These are phyloP conservation scores for Seira musarum DNA, from an alignment of 2,888 invertebrate genomes.

Conservation along the genomic window DNA sequence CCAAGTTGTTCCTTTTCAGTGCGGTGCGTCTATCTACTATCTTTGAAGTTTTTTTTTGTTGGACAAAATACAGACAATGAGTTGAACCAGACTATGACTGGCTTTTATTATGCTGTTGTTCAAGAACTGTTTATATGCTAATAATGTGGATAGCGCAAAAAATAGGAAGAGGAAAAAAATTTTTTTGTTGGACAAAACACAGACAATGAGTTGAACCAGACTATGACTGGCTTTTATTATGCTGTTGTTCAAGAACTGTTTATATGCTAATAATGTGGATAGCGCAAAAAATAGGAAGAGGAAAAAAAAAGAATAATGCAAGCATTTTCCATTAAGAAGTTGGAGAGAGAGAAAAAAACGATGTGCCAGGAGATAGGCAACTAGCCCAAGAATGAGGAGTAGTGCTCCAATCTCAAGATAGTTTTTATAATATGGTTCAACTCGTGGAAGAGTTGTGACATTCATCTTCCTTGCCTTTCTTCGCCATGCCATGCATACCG, in stretches of 20 bases:
- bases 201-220: too few species aligned
- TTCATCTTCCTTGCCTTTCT: slow-evolving; percentile 44
- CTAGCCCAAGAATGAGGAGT: background rate
- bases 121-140: slow-evolving; percentile 48
- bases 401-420: background rate
- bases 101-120: slow-evolving; percentile 24
- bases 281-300: slow-evolving; percentile 18
- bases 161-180: slow-evolving; percentile 10
- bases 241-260: slow-evolving; percentile 34
- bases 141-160: slow-evolving; percentile 48
- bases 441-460: slow-evolving; percentile 31
- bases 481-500: slow-evolving; percentile 28
- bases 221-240: too few species aligned
- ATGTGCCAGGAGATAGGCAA: slow-evolving; percentile 32
- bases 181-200: slow-evolving; percentile 12
- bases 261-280: slow-evolving; percentile 49
- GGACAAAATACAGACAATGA: slow-evolving; percentile 17
- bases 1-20: background rate
- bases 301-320: slow-evolving; percentile 17
- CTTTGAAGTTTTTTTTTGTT: too few species aligned
- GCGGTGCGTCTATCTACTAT: too few species aligned
- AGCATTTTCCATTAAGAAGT: slow-evolving; percentile 36
- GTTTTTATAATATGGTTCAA: slow-evolving; percentile 28
- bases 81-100: too few species aligned
- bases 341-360: slow-evolving; percentile 29